Percentiles rank a stretch among this genome's conserved stretches.
phyloP scores from a whole-genome alignment of 2,797 vertebrate genomes.

The Cetoscarus ocellatus region DNA sequence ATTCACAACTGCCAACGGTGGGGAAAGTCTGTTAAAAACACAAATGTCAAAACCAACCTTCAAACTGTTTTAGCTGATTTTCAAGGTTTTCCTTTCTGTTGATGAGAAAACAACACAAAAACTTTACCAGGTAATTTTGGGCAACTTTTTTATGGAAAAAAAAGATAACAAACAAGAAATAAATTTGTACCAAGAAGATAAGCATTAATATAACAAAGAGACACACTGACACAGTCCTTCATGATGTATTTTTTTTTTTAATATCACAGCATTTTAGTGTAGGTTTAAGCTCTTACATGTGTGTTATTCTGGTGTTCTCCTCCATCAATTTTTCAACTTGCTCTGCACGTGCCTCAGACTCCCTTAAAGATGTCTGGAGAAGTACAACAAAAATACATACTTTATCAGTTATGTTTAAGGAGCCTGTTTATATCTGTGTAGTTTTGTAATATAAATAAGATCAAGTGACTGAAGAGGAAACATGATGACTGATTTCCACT shows the following conservation, averaged over 20 bases:
- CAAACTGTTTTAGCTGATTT: slow-evolving; percentile 87
- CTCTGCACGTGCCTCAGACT: slow-evolving; percentile 83
- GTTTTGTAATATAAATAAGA: no score
- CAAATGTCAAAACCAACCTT: slow-evolving; percentile 84
- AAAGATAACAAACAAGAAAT: neutral
- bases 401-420: neutral
- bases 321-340: slow-evolving; percentile 86
- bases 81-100: slow-evolving; percentile 91
- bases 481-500: neutral
- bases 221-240: neutral
- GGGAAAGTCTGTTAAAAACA: neutral
- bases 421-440: no score
- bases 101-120: slow-evolving; percentile 2
- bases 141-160: neutral
- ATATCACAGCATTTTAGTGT: neutral
- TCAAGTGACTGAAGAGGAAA: neutral
- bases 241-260: no score
- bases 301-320: slow-evolving; percentile 85
- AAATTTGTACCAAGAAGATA: neutral
- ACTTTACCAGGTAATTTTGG: neutral
- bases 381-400: neutral
- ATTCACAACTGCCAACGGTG: neutral
- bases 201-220: neutral
- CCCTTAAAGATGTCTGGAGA: slow-evolving; percentile 87
- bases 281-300: slow-evolving; percentile 81